A percentile compares a stretch with the other conserved stretches of the same genome.
These are phyloP conservation scores for Chelon labrosus DNA, from an alignment of 2,797 vertebrate genomes.

Conservation along the genomic window DNA sequence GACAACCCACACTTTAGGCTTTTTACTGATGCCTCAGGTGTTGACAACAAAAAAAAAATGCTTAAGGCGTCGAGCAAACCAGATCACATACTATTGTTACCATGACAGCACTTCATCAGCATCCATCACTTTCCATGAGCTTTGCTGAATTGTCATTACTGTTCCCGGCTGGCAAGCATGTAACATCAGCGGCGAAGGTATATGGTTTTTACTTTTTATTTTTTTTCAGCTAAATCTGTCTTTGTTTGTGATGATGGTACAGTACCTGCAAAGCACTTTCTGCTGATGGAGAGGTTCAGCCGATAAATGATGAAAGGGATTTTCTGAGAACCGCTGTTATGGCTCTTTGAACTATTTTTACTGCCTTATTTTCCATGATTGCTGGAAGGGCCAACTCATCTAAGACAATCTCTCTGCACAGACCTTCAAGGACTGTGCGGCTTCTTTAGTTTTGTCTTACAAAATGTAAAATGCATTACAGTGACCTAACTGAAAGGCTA, in stretches of 20 bases:
- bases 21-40: conserved; percentile 68
- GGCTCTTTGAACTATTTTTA: conserved; percentile 84
- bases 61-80: conserved; percentile 49
- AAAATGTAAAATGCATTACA: conserved; percentile 29
- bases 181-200: conserved; percentile 32
- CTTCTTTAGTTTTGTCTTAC: conserved; percentile 53
- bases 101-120: conserved; percentile 71
- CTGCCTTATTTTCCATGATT: conserved; percentile 80
- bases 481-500: conserved; percentile 39
- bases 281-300: conserved; percentile 82
- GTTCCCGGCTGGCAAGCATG: conserved; percentile 31
- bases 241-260: conserved; percentile 77
- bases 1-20: conserved; percentile 64
- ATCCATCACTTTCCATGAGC: conserved; percentile 46
- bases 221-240: conserved; percentile 58
- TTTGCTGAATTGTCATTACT: conserved; percentile 48
- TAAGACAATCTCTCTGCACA: conserved; percentile 55
- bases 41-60: conserved; percentile 51
- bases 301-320: conserved; percentile 85
- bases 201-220: conserved; percentile 21
- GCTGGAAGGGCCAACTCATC: conserved; percentile 71
- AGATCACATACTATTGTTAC: conserved; percentile 61
- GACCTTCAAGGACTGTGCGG: conserved; percentile 43
- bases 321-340: conserved; percentile 75
- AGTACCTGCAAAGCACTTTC: conserved; percentile 69